Conservation (phyloP, 2,888 invertebrate species). For the Bhutanitis thaidina region DNA sequence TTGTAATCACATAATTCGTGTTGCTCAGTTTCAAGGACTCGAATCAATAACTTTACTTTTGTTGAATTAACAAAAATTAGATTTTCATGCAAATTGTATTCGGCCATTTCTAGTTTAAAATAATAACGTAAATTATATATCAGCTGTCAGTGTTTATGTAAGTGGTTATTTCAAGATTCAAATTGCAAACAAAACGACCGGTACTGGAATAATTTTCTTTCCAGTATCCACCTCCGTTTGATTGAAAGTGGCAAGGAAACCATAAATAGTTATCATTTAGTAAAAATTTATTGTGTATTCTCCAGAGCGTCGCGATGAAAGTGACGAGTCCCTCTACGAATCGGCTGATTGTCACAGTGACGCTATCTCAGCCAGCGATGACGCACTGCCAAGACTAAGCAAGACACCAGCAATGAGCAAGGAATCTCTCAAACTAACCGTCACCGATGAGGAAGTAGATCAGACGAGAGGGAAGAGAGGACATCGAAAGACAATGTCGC, state of each 20-base stretch:
- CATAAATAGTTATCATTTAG: neutral
- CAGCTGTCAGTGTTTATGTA: no score
- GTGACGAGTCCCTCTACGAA: conserved; percentile 73
- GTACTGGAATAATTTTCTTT: no score
- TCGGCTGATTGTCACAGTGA: conserved; percentile 73
- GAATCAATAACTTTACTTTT: no score
- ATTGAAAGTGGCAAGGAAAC: conserved; percentile 26
- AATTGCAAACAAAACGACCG: no score
- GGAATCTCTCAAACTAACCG: conserved; percentile 67
- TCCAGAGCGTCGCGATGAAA: conserved; percentile 71
- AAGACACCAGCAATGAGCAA: conserved; percentile 70
- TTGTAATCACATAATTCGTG: no score
- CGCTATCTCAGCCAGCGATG: conserved; percentile 67
- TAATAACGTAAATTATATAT: neutral
- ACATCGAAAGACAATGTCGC: conserved; percentile 72
- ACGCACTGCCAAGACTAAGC: conserved; percentile 56
- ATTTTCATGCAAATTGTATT: neutral
- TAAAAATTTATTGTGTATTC: conserved; percentile 17
- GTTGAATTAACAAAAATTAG: no score
- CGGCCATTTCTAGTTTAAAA: neutral
- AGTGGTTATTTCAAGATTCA: no score
- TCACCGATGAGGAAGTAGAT: conserved; percentile 71
- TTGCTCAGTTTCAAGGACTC: no score
- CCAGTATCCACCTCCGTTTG: no score
- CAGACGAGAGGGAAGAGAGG: conserved; percentile 52